Conservation (phyloP, 2,888 invertebrate species). For the Volucella zonaria region DNA sequence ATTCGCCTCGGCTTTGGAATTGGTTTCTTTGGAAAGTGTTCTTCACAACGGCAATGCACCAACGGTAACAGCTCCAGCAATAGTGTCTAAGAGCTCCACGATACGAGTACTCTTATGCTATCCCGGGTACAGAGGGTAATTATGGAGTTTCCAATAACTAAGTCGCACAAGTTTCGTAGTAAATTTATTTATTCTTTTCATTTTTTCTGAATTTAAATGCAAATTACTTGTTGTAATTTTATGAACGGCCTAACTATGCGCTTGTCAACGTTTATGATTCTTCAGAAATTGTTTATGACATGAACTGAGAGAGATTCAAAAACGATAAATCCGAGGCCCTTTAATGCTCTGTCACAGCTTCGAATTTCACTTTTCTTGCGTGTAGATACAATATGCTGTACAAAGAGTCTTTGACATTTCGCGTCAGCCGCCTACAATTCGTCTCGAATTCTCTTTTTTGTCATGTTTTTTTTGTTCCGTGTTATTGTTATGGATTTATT, state of each 20-base stretch:
- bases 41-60: slow-evolving; percentile 22
- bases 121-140: slow-evolving; percentile 37
- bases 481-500: background rate
- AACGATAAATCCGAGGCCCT: slow-evolving; percentile 72
- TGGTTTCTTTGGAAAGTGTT: slow-evolving; percentile 49
- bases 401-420: slow-evolving; percentile 4
- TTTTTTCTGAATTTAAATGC: slow-evolving; percentile 69
- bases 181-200: slow-evolving; percentile 5
- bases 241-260: slow-evolving; percentile 66
- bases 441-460: slow-evolving; percentile 54
- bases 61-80: background rate
- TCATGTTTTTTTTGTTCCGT: slow-evolving; percentile 32
- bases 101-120: too few species aligned
- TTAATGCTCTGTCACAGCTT: slow-evolving; percentile 73
- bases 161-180: slow-evolving; percentile 18
- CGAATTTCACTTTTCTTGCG: slow-evolving; percentile 69
- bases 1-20: slow-evolving; percentile 59
- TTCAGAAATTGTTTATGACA: slow-evolving; percentile 63
- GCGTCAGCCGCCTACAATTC: slow-evolving; percentile 68
- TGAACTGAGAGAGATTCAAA: slow-evolving; percentile 63
- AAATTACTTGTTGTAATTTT: slow-evolving; percentile 68
- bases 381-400: slow-evolving; percentile 22
- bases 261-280: slow-evolving; percentile 73
- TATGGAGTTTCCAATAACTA: slow-evolving; percentile 54
- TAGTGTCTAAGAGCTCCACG: slow-evolving; percentile 42